Conservation (phyloP, 2,113 vertebrate genomes). For the Solea solea region DNA sequence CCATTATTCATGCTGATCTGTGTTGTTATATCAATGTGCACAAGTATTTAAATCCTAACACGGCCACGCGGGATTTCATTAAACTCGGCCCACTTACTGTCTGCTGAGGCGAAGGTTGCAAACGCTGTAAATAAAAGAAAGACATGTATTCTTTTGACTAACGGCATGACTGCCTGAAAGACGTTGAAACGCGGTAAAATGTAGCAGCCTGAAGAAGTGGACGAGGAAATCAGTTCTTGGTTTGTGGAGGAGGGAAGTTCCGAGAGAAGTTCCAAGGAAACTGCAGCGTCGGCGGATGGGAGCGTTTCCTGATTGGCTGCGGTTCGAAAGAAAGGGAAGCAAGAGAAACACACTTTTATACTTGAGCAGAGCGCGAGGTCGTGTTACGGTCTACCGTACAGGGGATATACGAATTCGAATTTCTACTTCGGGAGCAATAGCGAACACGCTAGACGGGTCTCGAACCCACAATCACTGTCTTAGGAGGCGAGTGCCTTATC, state of each 20-base stretch:
- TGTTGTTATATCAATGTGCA: too few relatives aligned
- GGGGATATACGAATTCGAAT: too few relatives aligned
- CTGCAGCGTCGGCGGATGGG: not conserved
- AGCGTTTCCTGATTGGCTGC: constrained; percentile 54
- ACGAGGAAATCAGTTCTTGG: not conserved
- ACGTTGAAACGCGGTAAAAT: not conserved
- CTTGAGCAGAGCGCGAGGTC: not conserved
- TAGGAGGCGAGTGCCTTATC: constrained; percentile 86
- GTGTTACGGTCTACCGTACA: not conserved
- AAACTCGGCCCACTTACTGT: constrained; percentile 58
- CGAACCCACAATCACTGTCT: constrained; percentile 74
- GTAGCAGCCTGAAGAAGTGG: too few relatives aligned
- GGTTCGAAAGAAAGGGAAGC: not conserved
- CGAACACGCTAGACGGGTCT: constrained; percentile 69
- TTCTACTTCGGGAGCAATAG: not conserved
- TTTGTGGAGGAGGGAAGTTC: constrained; percentile 11
- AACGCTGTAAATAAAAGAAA: constrained; percentile 6
- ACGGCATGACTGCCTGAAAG: constrained; percentile 18
- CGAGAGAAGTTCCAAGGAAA: not conserved
- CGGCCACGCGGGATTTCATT: not conserved
- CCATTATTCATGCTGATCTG: too few relatives aligned
- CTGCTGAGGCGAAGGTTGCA: constrained; percentile 24
- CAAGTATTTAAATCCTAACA: not conserved
- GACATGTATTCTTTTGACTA: not conserved
- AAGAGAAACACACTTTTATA: not conserved